Conservation (phyloP, 2,113 vertebrate species). For the Galemys pyrenaicus region DNA sequence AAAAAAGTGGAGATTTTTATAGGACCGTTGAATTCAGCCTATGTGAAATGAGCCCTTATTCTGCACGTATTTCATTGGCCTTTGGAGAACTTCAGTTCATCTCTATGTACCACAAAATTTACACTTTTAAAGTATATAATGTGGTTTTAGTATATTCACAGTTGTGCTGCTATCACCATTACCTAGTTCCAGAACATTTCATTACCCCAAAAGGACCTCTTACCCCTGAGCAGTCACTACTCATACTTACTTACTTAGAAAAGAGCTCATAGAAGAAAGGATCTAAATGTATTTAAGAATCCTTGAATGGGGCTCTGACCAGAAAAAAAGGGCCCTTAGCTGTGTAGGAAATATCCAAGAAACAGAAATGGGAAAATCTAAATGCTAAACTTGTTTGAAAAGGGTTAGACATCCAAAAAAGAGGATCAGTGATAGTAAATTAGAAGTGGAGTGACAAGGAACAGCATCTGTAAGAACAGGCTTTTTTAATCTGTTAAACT, state of each 20-base stretch:
- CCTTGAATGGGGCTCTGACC: background rate
- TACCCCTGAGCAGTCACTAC: background rate
- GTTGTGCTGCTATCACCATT: background rate
- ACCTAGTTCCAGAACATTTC: constrained; percentile 35
- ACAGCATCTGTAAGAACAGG: background rate
- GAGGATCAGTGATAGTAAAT: background rate
- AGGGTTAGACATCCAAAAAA: background rate
- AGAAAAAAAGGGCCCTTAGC: background rate
- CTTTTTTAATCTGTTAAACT: background rate
- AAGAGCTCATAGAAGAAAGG: background rate
- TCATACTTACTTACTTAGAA: background rate
- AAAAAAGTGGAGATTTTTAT: background rate
- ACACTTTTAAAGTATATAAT: background rate
- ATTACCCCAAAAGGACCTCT: background rate
- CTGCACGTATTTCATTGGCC: background rate
- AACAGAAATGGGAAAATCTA: background rate
- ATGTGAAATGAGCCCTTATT: background rate
- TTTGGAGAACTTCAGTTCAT: background rate
- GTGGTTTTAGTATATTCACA: background rate
- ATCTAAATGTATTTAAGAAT: constrained; percentile 2
- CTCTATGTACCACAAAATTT: constrained; percentile 1
- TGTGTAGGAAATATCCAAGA: background rate
- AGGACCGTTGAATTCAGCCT: background rate
- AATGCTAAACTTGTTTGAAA: background rate
- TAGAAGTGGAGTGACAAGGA: background rate